phyloP scores from a whole-genome alignment of 2,113 vertebrate genomes.

The Ginglymostoma cirratum region DNA sequence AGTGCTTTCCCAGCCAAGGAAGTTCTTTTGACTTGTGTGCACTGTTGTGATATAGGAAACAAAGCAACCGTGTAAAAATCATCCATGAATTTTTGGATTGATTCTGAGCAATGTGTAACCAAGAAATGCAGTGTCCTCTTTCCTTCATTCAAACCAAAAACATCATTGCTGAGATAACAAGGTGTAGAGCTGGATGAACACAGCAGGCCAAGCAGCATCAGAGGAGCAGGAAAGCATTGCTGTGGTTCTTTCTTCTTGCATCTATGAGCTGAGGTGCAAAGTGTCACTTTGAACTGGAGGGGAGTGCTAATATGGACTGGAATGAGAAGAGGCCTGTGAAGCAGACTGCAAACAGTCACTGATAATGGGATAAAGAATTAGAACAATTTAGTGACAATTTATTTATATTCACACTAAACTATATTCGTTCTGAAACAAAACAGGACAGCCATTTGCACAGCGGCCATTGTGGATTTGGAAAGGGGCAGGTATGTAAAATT shows the following conservation, averaged over 20 bases:
- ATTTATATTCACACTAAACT: not conserved
- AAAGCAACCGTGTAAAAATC: not conserved
- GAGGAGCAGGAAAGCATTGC: too few species aligned
- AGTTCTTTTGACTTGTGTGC: not conserved
- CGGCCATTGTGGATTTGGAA: too few species aligned
- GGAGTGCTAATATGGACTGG: not conserved
- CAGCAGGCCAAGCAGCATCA: too few species aligned
- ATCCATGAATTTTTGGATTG: not conserved
- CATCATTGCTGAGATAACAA: too few species aligned
- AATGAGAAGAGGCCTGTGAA: not conserved
- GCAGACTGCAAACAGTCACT: not conserved
- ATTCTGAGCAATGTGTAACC: not conserved
- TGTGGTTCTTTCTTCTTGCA: too few species aligned
- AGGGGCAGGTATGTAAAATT: too few species aligned
- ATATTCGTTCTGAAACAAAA: not conserved
- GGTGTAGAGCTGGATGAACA: too few species aligned
- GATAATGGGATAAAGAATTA: not conserved
- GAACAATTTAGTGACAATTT: not conserved
- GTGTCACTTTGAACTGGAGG: not conserved
- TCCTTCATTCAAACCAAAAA: too few species aligned
- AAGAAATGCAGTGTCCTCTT: too few species aligned
- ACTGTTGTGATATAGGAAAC: not conserved
- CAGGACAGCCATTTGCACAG: not conserved
- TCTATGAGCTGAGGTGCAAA: not conserved
- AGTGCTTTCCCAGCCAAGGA: not conserved